Percentiles rank a stretch among this genome's conserved stretches.
phyloP scores from a whole-genome alignment of 1,140 invertebrate genomes.

The Globodera rostochiensis region DNA sequence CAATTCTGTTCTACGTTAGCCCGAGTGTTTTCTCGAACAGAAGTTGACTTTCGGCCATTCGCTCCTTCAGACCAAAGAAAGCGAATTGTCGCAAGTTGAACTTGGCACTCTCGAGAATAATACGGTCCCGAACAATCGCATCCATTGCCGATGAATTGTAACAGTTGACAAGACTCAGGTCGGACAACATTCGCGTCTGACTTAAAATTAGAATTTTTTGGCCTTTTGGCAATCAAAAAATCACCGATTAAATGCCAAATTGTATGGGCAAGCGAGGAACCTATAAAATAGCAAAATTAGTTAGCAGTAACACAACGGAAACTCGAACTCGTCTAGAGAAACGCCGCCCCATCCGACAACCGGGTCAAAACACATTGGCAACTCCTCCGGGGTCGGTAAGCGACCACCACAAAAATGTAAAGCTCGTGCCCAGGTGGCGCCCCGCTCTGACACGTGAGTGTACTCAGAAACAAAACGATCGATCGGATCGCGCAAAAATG shows the following conservation, averaged over 20 bases:
- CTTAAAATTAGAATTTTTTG: slow-evolving; percentile 65
- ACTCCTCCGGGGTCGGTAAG: slow-evolving; percentile 74
- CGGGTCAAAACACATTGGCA: slow-evolving; percentile 69
- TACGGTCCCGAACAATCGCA: slow-evolving; percentile 44
- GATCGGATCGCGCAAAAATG: slow-evolving; percentile 87
- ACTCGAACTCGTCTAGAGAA: slow-evolving; percentile 71
- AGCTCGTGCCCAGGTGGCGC: slow-evolving; percentile 89
- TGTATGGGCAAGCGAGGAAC: slow-evolving; percentile 80
- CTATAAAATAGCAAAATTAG: slow-evolving; percentile 70
- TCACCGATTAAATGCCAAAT: slow-evolving; percentile 88
- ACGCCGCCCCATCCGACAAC: slow-evolving; percentile 63
- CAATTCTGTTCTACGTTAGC: slow-evolving; percentile 82
- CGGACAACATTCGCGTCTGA: slow-evolving; percentile 94
- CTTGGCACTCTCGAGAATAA: slow-evolving; percentile 83
- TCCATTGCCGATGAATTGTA: slow-evolving; percentile 70
- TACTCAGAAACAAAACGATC: slow-evolving; percentile 87
- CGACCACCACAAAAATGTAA: slow-evolving; percentile 82
- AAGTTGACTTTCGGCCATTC: slow-evolving; percentile 89
- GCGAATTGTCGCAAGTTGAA: slow-evolving; percentile 89
- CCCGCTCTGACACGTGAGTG: slow-evolving; percentile 84
- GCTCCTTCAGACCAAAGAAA: slow-evolving; percentile 94
- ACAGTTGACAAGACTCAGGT: slow-evolving; percentile 88
- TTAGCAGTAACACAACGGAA: slow-evolving; percentile 55
- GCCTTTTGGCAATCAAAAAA: not conserved
- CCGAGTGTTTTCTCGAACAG: slow-evolving; percentile 97